phyloP scores from a whole-genome alignment of 2,797 vertebrate genomes.

The Gymnoscopelus braueri region DNA sequence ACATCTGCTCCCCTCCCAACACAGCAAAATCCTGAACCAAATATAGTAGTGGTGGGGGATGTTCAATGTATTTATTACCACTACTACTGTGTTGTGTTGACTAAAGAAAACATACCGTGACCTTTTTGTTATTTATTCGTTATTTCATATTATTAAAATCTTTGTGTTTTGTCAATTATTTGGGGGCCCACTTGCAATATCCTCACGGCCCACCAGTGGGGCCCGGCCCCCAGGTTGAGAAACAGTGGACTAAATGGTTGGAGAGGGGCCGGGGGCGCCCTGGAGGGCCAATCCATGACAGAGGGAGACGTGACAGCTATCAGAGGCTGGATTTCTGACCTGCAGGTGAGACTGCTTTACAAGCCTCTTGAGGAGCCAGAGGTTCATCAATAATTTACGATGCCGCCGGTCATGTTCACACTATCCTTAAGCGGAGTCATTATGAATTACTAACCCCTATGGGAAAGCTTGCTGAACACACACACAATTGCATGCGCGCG shows the following conservation, averaged over 20 bases:
- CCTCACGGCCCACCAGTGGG: too few relatives aligned
- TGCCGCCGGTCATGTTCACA: constrained; percentile 57
- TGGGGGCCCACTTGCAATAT: too few relatives aligned
- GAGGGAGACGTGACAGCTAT: constrained; percentile 53
- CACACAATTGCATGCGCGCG: too few relatives aligned
- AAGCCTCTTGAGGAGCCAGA: constrained; percentile 44
- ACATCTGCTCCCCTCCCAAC: constrained; percentile 20
- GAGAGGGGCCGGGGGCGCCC: constrained; percentile 36
- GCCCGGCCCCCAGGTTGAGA: too few relatives aligned
- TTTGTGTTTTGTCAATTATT: too few relatives aligned
- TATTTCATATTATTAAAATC: too few relatives aligned
- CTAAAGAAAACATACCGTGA: neutral
- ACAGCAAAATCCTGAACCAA: constrained; percentile 13
- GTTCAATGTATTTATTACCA: constrained; percentile 43
- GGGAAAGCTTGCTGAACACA: neutral
- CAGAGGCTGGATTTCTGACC: constrained; percentile 57
- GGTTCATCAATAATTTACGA: constrained; percentile 74
- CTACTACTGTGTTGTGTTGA: constrained; percentile 20
- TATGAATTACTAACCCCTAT: constrained; percentile 33
- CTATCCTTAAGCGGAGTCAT: constrained; percentile 56
- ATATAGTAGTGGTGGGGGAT: constrained; percentile 21
- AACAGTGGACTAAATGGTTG: constrained; percentile 44
- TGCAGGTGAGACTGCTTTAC: constrained; percentile 61
- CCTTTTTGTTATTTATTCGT: too few relatives aligned
- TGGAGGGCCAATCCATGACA: constrained; percentile 41